Conservation (phyloP, 2,113 vertebrate genomes). For the Nettapus auritus region DNA sequence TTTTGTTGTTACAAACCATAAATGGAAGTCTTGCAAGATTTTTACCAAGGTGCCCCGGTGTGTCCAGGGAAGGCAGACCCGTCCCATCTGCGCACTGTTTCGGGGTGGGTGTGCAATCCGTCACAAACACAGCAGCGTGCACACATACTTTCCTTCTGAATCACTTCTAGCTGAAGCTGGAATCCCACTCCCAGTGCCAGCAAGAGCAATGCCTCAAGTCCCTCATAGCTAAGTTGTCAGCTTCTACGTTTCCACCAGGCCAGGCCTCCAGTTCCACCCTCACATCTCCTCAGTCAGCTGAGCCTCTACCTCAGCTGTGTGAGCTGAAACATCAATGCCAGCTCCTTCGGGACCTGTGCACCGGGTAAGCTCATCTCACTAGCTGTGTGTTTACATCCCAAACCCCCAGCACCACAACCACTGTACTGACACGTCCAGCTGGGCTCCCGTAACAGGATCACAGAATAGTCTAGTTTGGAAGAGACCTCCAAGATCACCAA, state of each 20-base stretch:
- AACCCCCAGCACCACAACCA: not conserved
- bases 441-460: not conserved
- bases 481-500: too few relatives aligned
- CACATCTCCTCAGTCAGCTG: rapidly evolving
- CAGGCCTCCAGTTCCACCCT: not conserved
- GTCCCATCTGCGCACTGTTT: not conserved
- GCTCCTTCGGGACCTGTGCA: not conserved
- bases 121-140: not conserved
- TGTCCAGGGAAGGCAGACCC: not conserved
- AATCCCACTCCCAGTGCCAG: not conserved
- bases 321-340: not conserved
- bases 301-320: not conserved
- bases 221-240: not conserved
- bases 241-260: not conserved
- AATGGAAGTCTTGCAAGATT: not conserved
- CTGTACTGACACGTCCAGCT: rapidly evolving
- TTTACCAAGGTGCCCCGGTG: rapidly evolving
- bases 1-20: not conserved
- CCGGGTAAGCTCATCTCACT: not conserved
- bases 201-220: not conserved
- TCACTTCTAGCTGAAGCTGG: not conserved
- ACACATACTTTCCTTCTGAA: not conserved
- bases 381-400: not conserved
- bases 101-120: not conserved
- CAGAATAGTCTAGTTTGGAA: too few relatives aligned